phyloP scores from a whole-genome alignment of 2,888 invertebrate species.

The Trilocha varians region DNA sequence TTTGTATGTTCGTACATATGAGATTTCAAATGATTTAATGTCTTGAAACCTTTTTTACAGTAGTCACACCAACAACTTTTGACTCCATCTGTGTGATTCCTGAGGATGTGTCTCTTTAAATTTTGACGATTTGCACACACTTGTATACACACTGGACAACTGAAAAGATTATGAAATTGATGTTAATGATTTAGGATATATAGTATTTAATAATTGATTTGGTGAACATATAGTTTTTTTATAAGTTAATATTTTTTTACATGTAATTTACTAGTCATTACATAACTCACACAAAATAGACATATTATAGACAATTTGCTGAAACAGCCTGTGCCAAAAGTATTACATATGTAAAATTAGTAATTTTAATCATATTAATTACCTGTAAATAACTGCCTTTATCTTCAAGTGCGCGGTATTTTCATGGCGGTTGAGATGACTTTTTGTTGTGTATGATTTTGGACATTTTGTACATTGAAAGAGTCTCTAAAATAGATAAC shows the following conservation, averaged over 20 bases:
- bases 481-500: slow-evolving; percentile 7
- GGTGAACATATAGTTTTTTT: too few species aligned
- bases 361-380: slow-evolving; percentile 10
- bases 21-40: slow-evolving; percentile 69
- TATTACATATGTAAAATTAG: too few species aligned
- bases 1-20: slow-evolving; percentile 74
- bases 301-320: too few species aligned
- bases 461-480: slow-evolving; percentile 72
- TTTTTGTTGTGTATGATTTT: slow-evolving; percentile 75
- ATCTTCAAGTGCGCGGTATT: slow-evolving; percentile 53
- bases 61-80: slow-evolving; percentile 60
- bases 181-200: not conserved
- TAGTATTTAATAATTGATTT: too few species aligned
- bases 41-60: slow-evolving; percentile 67
- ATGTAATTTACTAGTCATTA: too few species aligned
- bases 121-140: slow-evolving; percentile 66
- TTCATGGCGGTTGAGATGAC: slow-evolving; percentile 75
- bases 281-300: too few species aligned
- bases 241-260: too few species aligned
- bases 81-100: slow-evolving; percentile 42
- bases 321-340: too few species aligned
- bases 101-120: slow-evolving; percentile 72
- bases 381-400: slow-evolving; percentile 43
- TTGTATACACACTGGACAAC: slow-evolving; percentile 63
- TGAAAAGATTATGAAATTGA: slow-evolving; percentile 20